A percentile compares a stretch with the other conserved stretches of the same genome.
phyloP scores from a whole-genome alignment of 2,888 invertebrate species.

The Abscondita cerata region DNA sequence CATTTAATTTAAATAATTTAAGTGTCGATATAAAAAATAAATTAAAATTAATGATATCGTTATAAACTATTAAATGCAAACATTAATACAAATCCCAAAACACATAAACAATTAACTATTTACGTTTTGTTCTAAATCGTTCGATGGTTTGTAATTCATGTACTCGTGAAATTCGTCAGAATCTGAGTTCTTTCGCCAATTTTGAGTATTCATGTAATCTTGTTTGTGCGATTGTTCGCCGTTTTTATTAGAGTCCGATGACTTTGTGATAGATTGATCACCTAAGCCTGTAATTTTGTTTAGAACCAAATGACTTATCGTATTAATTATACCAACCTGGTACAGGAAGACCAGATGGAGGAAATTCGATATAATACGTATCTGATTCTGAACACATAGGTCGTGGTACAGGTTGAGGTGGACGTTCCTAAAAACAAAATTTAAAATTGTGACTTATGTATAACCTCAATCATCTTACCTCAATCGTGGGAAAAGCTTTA shows the following conservation, averaged over 20 bases:
- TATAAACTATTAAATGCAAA: constrained; percentile 16
- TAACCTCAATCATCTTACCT: constrained; percentile 44
- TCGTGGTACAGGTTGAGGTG: constrained; percentile 50
- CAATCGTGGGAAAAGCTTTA: constrained; percentile 53
- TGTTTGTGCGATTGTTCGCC: constrained; percentile 12
- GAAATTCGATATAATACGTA: constrained; percentile 62
- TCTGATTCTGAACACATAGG: constrained; percentile 48
- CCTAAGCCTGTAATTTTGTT: not conserved
- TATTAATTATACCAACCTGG: constrained; percentile 52
- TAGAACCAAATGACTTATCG: not conserved
- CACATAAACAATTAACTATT: constrained; percentile 9
- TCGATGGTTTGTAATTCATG: constrained; percentile 50
- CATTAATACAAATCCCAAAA: constrained; percentile 9
- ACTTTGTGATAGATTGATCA: constrained; percentile 10
- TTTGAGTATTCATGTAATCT: constrained; percentile 46
- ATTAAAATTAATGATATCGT: constrained; percentile 4
- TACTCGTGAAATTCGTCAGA: constrained; percentile 47
- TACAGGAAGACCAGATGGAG: constrained; percentile 62
- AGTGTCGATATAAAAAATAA: constrained; percentile 10
- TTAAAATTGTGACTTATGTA: not conserved
- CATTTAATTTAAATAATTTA: constrained; percentile 10
- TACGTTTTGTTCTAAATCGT: constrained; percentile 2
- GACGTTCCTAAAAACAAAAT: constrained; percentile 47
- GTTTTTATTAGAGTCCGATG: not conserved
- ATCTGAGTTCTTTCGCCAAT: constrained; percentile 10